Conservation (phyloP, 2,888 invertebrate genomes). For the Thecocarcelia acutangulata region DNA sequence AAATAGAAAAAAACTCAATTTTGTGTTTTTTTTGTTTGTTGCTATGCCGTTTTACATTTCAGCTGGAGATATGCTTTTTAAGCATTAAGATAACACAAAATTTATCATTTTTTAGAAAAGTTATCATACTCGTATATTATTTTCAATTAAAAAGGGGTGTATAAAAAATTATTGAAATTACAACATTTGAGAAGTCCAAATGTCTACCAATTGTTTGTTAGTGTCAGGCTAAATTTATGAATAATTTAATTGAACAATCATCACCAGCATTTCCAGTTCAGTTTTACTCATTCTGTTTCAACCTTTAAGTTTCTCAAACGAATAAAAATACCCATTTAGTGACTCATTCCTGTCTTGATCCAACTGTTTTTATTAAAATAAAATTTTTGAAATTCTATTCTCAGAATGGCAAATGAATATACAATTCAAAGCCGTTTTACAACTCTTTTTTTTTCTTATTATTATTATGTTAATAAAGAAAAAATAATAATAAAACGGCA, state of each 20-base stretch:
- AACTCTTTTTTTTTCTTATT: neutral
- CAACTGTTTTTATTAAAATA: neutral
- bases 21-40: too few species aligned
- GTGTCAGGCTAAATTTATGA: neutral
- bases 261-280: conserved; percentile 20
- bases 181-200: neutral
- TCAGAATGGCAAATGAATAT: conserved; percentile 24
- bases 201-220: neutral
- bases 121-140: too few species aligned
- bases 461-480: neutral
- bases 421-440: neutral
- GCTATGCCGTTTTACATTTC: too few species aligned
- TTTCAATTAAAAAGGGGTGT: too few species aligned
- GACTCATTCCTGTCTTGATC: conserved; percentile 19
- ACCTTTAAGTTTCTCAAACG: neutral
- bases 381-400: conserved; percentile 8
- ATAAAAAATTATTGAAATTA: too few species aligned
- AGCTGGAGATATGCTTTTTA: too few species aligned
- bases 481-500: neutral
- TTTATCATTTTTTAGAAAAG: too few species aligned
- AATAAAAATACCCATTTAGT: conserved; percentile 15
- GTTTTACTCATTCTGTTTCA: conserved; percentile 9
- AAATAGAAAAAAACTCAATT: too few species aligned
- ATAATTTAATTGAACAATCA: conserved; percentile 27
- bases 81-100: too few species aligned